phyloP scores from a whole-genome alignment of 2,888 invertebrate genomes.

The Cephus spinipes region DNA sequence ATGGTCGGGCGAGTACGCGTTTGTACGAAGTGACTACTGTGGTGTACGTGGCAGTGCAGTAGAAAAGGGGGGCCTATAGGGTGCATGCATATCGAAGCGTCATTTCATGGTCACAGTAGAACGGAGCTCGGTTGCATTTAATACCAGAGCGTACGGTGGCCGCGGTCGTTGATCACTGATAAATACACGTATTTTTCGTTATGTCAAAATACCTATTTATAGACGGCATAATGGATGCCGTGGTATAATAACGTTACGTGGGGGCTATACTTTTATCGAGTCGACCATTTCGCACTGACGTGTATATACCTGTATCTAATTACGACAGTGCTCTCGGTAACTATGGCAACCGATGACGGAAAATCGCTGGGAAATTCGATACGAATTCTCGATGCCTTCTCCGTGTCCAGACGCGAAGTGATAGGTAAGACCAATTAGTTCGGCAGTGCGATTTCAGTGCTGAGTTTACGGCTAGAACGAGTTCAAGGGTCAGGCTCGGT shows the following conservation, averaged over 20 bases:
- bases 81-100: constrained; percentile 57
- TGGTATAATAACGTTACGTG: not conserved
- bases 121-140: constrained; percentile 23
- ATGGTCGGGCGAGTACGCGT: not conserved
- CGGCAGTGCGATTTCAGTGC: constrained; percentile 17
- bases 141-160: constrained; percentile 14
- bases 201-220: constrained; percentile 9
- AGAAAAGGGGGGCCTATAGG: constrained; percentile 30
- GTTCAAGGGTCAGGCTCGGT: constrained; percentile 22
- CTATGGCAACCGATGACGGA: not conserved
- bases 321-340: not conserved
- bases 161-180: constrained; percentile 33
- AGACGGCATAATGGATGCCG: not conserved
- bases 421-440: constrained; percentile 42
- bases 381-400: not conserved
- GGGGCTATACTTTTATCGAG: not conserved
- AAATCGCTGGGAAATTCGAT: not conserved
- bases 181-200: constrained; percentile 29
- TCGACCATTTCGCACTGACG: not conserved
- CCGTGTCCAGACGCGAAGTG: not conserved
- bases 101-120: constrained; percentile 56
- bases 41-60: not conserved
- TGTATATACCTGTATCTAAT: not conserved
- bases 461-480: constrained; percentile 14
- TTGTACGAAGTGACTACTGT: not conserved